Evolutionary conservation across 2,797 vertebrate genomes (phyloP).

Genomic region (Crenichthys baileyi): DNA sequence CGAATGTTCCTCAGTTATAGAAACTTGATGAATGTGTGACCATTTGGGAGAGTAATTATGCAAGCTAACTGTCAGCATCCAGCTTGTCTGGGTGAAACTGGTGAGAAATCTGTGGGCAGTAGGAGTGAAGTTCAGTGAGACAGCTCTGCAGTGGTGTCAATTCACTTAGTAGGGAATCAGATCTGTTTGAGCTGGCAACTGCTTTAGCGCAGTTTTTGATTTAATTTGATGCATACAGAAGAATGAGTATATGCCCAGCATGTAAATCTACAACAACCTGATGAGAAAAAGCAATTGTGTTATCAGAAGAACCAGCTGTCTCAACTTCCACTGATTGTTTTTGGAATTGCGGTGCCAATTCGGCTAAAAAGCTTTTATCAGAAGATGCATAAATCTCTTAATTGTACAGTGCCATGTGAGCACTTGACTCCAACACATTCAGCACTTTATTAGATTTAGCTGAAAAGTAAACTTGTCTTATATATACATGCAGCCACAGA

Average conservation of each 20-base stretch:
- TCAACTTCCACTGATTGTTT: not conserved
- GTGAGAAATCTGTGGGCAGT: conserved; percentile 30
- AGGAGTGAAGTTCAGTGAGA: conserved; percentile 26
- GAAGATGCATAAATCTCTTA: not conserved
- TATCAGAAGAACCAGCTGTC: not conserved
- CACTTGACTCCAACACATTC: not conserved
- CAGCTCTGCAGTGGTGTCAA: conserved; percentile 36
- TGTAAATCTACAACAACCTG: conserved; percentile 7
- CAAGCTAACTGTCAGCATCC: conserved; percentile 1
- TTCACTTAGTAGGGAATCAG: conserved; percentile 30
- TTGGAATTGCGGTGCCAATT: not conserved
- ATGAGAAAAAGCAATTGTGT: not conserved
- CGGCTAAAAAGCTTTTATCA: not conserved
- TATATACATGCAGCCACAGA: not conserved
- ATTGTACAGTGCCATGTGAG: not conserved
- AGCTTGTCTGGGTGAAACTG: conserved; percentile 7
- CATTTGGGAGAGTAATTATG: conserved; percentile 14
- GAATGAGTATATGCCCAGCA: conserved; percentile 23
- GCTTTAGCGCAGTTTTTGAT: conserved; percentile 39
- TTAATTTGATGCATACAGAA: conserved; percentile 28
- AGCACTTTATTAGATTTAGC: not conserved
- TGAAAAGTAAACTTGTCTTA: not conserved
- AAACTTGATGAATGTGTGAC: not conserved
- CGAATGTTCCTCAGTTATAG: conserved; percentile 18
- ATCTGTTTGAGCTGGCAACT: conserved; percentile 42